Evolutionary conservation across 2,113 vertebrate genomes (phyloP), one percentile per base, ranked within the genome.

Genomic region (Acanthisitta chloris): DNA sequence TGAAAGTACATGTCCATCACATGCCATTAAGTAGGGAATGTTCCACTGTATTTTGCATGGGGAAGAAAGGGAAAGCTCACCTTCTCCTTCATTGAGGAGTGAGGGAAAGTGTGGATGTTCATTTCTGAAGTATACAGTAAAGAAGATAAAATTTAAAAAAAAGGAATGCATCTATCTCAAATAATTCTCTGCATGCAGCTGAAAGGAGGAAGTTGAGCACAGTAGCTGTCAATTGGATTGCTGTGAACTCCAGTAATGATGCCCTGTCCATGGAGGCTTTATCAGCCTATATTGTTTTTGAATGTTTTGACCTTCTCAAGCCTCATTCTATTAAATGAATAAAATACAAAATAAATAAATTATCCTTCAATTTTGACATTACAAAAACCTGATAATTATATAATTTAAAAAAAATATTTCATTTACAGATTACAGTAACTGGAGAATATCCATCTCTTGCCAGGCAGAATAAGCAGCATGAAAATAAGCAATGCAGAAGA

Each of bases 351-450:
- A 88, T 55, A 94, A 76, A 91, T 69, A 90, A 90, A 51, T 73
- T 80, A 28, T 57, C 18, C 8, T 64, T 92, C 26, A 31, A 80
- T 94, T 96, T 88, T 89, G 15, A 95, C 33, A 92, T 36, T 78
- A 96, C 58, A 55, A 91, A 64, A 88, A 81, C 81, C 10, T 79
- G 42, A 93, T 97, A 97, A 92, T 94, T 91, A 23, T 83, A 91
- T 83, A 65, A 54, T 31, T 87, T 88, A 95, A 95, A 92, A 96
- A 94, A 89, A 40, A 51, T 8, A 6, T 7, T 76, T 77, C 3
- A 58, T 93, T 95, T 96, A 97, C 97, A 96, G 71, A 96, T 85
- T 78, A 69, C 36, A 81, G 55, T 97, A 95, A 94, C 95, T 96
- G 66, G 4, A 85, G 87, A 92, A 87, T 54, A 16, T 96, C 96